Conservation (phyloP, 1,140 invertebrate genomes). For the Harpegnathos saltator region DNA sequence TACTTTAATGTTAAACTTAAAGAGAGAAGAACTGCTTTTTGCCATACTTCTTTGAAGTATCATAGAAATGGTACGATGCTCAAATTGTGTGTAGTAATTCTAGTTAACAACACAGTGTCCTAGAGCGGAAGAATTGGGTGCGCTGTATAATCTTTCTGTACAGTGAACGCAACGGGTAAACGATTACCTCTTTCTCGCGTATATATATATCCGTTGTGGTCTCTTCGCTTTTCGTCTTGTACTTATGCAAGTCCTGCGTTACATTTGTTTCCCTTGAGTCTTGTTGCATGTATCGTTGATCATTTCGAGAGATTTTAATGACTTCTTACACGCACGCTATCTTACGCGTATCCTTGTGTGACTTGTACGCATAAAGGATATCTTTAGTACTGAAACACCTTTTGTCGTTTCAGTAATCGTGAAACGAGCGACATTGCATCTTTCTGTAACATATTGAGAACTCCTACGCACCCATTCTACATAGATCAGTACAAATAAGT, state of each 20-base stretch:
- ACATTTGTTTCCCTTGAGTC: neutral
- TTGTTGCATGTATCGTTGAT: slow-evolving; percentile 29
- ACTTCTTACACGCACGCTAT: neutral
- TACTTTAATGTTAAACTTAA: slow-evolving; percentile 65
- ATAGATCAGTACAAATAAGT: slow-evolving; percentile 79
- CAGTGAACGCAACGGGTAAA: slow-evolving; percentile 24
- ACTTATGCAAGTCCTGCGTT: slow-evolving; percentile 52
- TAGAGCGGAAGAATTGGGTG: slow-evolving; percentile 70
- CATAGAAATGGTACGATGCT: slow-evolving; percentile 74
- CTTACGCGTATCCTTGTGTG: slow-evolving; percentile 4
- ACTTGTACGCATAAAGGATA: neutral
- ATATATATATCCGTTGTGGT: slow-evolving; percentile 34
- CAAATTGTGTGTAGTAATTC: slow-evolving; percentile 74
- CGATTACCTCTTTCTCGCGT: slow-evolving; percentile 26
- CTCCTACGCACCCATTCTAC: slow-evolving; percentile 69
- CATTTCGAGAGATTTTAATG: too few species aligned
- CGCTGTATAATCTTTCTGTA: slow-evolving; percentile 65
- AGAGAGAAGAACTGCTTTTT: slow-evolving; percentile 63
- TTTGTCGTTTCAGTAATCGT: slow-evolving; percentile 25
- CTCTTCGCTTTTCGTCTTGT: slow-evolving; percentile 44
- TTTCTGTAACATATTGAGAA: slow-evolving; percentile 32
- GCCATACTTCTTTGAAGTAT: slow-evolving; percentile 74
- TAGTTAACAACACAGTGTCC: slow-evolving; percentile 68
- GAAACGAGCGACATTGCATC: neutral
- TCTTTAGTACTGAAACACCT: neutral